Percentiles rank a stretch among this genome's conserved stretches.
phyloP scores from a whole-genome alignment of 2,113 vertebrate genomes.

The Mesembrinibis cayennensis region DNA sequence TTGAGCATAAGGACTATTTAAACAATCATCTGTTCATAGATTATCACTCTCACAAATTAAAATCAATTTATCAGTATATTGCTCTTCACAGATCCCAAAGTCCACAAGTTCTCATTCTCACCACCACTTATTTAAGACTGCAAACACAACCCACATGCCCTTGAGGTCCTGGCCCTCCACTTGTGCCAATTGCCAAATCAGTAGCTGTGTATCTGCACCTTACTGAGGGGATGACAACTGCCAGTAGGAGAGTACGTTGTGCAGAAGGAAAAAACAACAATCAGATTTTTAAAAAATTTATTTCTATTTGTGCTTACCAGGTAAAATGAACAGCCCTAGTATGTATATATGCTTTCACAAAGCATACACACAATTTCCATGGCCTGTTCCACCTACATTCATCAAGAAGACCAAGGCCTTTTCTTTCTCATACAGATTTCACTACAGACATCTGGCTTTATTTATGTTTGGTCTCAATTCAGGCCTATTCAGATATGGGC shows the following conservation, averaged over 20 bases:
- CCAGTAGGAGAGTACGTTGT: neutral
- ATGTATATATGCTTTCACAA: neutral
- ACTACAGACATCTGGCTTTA: neutral
- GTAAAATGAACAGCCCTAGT: neutral
- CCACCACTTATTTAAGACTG: neutral
- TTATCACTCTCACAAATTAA: neutral
- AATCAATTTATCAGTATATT: neutral
- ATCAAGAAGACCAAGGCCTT: neutral
- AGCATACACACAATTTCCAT: neutral
- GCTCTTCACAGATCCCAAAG: neutral
- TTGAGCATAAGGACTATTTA: neutral
- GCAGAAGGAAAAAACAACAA: neutral
- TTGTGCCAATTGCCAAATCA: neutral
- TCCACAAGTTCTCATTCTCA: neutral
- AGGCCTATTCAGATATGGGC: neutral
- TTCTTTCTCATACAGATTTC: neutral
- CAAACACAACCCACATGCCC: accelerated
- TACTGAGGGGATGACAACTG: neutral
- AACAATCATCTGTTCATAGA: neutral
- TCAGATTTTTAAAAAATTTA: neutral
- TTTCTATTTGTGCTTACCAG: neutral
- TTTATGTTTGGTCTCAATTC: neutral
- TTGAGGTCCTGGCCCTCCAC: neutral
- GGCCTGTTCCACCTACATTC: neutral
- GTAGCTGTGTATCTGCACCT: neutral